Evolutionary conservation across 1,140 invertebrate species (phyloP).

Genomic region (Hypothenemus hampei): DNA sequence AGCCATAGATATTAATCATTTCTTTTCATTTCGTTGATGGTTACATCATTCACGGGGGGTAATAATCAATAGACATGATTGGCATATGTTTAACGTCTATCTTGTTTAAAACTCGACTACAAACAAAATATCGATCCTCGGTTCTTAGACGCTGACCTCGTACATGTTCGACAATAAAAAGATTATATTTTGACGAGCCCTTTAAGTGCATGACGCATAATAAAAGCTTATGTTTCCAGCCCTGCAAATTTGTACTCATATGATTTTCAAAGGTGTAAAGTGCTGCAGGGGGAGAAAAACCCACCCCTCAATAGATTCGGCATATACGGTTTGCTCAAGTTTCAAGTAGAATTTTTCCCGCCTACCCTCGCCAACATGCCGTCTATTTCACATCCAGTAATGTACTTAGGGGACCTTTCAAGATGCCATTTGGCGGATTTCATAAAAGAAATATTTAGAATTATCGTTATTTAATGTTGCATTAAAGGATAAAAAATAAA

Average conservation of each 20-base stretch:
- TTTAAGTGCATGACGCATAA: constrained; percentile 5
- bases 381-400: not conserved
- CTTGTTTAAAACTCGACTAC: no score
- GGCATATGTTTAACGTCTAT: constrained; percentile 4
- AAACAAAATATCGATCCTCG: no score
- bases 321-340: constrained; percentile 21
- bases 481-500: no score
- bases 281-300: constrained; percentile 7
- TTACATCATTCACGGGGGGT: not conserved
- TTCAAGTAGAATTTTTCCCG: constrained; percentile 16
- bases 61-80: constrained; percentile 12
- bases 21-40: constrained; percentile 8
- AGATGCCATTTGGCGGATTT: no score
- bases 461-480: no score
- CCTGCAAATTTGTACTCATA: constrained; percentile 9
- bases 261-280: constrained; percentile 17
- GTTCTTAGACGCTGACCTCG: no score
- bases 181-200: no score
- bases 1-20: constrained; percentile 10
- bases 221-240: constrained; percentile 8
- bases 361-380: no score
- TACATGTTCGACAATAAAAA: no score
- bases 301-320: constrained; percentile 15
- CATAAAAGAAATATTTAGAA: no score
- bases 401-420: not conserved